phyloP scores from a whole-genome alignment of 2,888 invertebrate genomes.

The Capitulum mitella region DNA sequence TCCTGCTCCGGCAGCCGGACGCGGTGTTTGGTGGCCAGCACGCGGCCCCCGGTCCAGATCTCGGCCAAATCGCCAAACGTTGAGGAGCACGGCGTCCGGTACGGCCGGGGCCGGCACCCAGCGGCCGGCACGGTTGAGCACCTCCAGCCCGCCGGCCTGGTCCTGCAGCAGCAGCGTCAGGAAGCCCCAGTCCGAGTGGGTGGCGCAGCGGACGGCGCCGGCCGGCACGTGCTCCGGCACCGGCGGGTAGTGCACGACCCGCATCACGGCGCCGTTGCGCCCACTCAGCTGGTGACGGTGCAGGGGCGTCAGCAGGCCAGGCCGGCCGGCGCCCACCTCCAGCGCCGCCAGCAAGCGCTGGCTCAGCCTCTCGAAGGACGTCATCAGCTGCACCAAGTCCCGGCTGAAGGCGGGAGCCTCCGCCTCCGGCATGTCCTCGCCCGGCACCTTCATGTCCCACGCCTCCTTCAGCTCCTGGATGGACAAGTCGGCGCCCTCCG shows the following conservation, averaged over 20 bases:
- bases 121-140: conserved; percentile 57
- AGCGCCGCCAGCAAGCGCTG: background rate
- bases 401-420: conserved; percentile 16
- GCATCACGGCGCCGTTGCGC: conserved; percentile 44
- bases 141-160: conserved; percentile 66
- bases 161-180: conserved; percentile 65
- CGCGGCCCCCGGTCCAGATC: conserved; percentile 61
- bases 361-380: conserved; percentile 7
- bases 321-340: background rate
- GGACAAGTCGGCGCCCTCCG: background rate
- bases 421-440: conserved; percentile 19
- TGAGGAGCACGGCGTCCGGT: conserved; percentile 53
- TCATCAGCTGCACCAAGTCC: background rate
- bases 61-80: conserved; percentile 66
- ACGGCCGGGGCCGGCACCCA: conserved; percentile 56
- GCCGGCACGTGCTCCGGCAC: conserved; percentile 41
- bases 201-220: conserved; percentile 58
- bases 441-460: background rate
- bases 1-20: conserved; percentile 63
- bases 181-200: conserved; percentile 58
- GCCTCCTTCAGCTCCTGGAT: background rate
- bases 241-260: conserved; percentile 65
- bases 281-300: background rate
- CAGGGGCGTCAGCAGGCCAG: background rate
- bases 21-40: conserved; percentile 61